phyloP scores from a whole-genome alignment of 2,888 invertebrate genomes.

The Lasioglossum vierecki region DNA sequence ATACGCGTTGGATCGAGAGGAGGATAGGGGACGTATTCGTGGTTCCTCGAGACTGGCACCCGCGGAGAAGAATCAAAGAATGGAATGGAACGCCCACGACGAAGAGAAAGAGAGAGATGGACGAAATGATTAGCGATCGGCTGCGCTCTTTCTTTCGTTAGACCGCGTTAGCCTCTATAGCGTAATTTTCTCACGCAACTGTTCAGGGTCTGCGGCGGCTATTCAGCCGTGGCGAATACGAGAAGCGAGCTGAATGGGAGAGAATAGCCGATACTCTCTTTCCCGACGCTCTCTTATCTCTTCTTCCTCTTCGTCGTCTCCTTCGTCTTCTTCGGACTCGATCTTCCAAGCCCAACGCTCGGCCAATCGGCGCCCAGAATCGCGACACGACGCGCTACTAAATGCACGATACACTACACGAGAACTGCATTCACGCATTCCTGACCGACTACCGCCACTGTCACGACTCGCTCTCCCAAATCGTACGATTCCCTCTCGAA shows the following conservation, averaged over 20 bases:
- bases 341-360: conserved; percentile 5
- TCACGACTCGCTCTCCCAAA: neutral
- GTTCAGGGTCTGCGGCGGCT: conserved; percentile 1
- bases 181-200: conserved; percentile 32
- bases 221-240: conserved; percentile 14
- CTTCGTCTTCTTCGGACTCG: neutral
- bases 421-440: conserved; percentile 61
- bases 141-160: neutral
- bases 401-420: conserved; percentile 38
- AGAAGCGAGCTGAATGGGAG: conserved; percentile 75
- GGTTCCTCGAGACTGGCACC: neutral
- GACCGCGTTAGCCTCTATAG: neutral
- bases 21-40: neutral
- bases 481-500: neutral
- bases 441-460: conserved; percentile 3
- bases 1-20: neutral
- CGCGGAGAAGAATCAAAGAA: neutral
- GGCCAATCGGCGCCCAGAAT: conserved; percentile 60
- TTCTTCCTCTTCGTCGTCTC: neutral
- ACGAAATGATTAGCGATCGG: neutral
- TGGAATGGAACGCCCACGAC: neutral
- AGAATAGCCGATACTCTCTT: conserved; percentile 74
- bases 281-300: neutral
- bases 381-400: conserved; percentile 49
- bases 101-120: neutral